Conservation (phyloP, 1,140 invertebrate genomes). For the Tetraneura akinire region DNA sequence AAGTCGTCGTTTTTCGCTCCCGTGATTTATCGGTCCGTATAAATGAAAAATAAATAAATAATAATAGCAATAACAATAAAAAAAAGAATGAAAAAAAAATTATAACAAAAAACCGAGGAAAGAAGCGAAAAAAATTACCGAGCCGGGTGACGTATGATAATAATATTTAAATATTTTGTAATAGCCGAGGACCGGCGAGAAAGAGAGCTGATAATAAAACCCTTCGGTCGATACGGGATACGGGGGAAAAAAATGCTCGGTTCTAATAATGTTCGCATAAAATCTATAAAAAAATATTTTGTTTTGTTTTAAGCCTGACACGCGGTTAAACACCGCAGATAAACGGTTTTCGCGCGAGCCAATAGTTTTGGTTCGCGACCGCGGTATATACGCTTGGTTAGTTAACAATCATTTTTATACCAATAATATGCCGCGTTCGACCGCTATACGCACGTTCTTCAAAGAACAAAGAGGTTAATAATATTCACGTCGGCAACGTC, state of each 20-base stretch:
- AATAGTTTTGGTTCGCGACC: background rate
- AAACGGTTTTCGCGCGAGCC: too few relatives aligned
- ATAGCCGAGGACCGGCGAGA: background rate
- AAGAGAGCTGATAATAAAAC: background rate
- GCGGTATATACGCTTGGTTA: background rate
- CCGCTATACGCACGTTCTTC: too few relatives aligned
- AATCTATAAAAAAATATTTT: too few relatives aligned
- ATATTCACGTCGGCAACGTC: background rate
- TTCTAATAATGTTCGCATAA: too few relatives aligned
- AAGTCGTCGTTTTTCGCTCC: background rate
- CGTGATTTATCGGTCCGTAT: background rate
- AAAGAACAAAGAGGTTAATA: background rate
- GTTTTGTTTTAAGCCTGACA: too few relatives aligned
- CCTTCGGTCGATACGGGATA: background rate
- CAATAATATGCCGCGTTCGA: too few relatives aligned
- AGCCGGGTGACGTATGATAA: background rate
- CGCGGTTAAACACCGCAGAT: too few relatives aligned
- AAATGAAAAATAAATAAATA: background rate
- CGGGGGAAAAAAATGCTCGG: background rate
- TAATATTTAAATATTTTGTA: too few relatives aligned
- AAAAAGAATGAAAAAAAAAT: background rate
- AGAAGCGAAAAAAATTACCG: background rate
- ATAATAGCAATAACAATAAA: background rate
- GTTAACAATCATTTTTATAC: constrained; percentile 3
- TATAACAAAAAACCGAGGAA: background rate